Evolutionary conservation across 2,888 invertebrate species (phyloP).

Genomic region (Physocephala rufipes): DNA sequence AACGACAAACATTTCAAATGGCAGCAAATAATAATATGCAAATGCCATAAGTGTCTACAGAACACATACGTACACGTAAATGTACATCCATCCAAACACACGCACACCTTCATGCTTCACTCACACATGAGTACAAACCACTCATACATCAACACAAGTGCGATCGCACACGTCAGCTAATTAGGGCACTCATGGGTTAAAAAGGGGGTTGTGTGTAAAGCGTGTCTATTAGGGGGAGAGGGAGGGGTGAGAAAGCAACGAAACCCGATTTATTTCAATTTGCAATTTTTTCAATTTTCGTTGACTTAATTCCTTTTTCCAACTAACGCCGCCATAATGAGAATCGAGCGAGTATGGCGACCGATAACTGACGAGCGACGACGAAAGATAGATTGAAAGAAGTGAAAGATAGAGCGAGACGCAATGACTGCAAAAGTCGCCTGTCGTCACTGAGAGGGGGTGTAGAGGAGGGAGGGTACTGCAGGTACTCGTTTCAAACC

Average conservation of each 20-base stretch:
- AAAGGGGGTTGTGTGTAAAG: background rate
- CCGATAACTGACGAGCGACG: constrained; percentile 12
- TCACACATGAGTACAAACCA: background rate
- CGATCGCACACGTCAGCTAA: constrained; percentile 36
- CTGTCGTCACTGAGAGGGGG: no score
- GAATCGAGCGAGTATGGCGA: constrained; percentile 24
- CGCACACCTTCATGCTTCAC: background rate
- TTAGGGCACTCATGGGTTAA: constrained; percentile 22
- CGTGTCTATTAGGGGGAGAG: background rate
- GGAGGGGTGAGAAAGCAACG: background rate
- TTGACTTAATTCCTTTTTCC: background rate
- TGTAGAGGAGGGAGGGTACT: no score
- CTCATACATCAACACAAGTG: constrained; percentile 28
- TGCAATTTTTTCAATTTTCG: background rate
- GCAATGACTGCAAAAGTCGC: no score
- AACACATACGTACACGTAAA: constrained; percentile 16
- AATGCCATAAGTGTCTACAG: constrained; percentile 31
- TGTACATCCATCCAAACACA: background rate
- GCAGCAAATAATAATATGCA: constrained; percentile 36
- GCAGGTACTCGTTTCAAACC: background rate
- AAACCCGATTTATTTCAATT: background rate
- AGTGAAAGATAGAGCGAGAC: no score
- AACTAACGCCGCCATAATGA: constrained; percentile 31
- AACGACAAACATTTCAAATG: constrained; percentile 43
- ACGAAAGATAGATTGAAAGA: background rate